Base-by-base conservation (phyloP, 2,888 invertebrate species). In the Diogma glabrata region DNA sequence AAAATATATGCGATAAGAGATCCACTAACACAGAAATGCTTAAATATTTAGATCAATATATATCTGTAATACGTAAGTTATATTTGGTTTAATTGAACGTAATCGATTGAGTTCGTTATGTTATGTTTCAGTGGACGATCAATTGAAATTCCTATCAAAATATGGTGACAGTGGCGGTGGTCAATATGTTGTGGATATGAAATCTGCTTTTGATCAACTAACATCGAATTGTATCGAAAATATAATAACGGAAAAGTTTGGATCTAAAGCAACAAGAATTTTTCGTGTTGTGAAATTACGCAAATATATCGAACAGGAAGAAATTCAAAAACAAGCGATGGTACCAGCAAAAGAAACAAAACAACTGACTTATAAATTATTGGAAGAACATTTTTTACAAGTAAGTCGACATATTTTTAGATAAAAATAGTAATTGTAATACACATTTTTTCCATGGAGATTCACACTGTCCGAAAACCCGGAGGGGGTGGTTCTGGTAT, bases 291-390 rank as follows among this genome's bases (percentile, higher is more conserved):
- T 96, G 26, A 76, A 84, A 47, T 67, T 76, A 33, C 87, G 86
- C 62, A 84, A 84, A 58, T 90, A 81, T 63, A 81, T 94, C 53
- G 95, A 95, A 66, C 90, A 93, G 59, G 93, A 90, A 55, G 84
- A 89, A 64, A 86, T 96, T 52, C 93, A 94, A 65, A 87, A 89
- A 61, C 73, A 87, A 58, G 92, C 89, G 0, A 93, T 96, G 94
- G 80, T 96, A 60, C 88, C 91, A 1, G 84, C 88, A 20, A 96
- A 95, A 66, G 92, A 94, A 67, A 88, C 91, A 3, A 95, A 95
- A 65, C 80, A 87, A 56, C 69, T 93, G 12, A 84, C 91, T 0
- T 94, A 93, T 67, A 83, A 80, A 57, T 71, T 97, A 56, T 72
- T 92, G 47, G 86, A 88, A 64, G 88, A 93, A 62, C 67, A 69